phyloP scores from a whole-genome alignment of 2,113 vertebrate species.

The Periophthalmus modestus region DNA sequence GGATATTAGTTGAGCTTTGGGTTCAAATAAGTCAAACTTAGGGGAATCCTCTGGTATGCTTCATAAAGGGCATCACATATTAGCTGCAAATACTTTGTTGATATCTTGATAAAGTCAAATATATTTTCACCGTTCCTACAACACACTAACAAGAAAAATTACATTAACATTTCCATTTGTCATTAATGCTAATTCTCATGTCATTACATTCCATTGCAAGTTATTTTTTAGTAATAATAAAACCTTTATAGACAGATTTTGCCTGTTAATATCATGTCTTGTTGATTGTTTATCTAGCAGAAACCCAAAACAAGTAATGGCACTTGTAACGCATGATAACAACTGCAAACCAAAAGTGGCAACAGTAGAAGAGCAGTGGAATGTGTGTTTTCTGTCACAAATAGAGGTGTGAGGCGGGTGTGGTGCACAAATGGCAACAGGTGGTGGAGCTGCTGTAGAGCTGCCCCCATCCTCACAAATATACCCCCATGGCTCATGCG shows the following conservation, averaged over 20 bases:
- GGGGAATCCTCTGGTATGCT: conserved; percentile 40
- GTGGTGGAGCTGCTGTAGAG: conserved; percentile 58
- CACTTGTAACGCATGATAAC: neutral
- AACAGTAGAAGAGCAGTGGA: neutral
- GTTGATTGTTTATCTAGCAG: neutral
- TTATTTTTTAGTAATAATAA: neutral
- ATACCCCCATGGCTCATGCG: conserved; percentile 73
- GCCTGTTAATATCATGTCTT: neutral
- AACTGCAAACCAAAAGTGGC: neutral
- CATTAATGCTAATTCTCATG: neutral
- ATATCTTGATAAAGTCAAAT: neutral
- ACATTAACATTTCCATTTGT: neutral
- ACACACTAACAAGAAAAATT: neutral
- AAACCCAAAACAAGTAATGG: neutral
- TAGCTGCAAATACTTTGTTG: neutral
- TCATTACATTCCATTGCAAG: neutral
- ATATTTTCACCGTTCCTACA: neutral
- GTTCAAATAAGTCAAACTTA: conserved; percentile 37
- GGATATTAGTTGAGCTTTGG: conserved; percentile 44
- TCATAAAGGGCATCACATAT: neutral
- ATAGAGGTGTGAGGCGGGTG: conserved; percentile 32
- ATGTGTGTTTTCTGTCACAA: neutral
- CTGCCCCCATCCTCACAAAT: conserved; percentile 67
- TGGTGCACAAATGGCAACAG: conserved; percentile 68
- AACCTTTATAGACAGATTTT: neutral